These are phyloP conservation scores for Formica aserva DNA, from an alignment of 2,888 invertebrate genomes.

Conservation along the genomic window DNA sequence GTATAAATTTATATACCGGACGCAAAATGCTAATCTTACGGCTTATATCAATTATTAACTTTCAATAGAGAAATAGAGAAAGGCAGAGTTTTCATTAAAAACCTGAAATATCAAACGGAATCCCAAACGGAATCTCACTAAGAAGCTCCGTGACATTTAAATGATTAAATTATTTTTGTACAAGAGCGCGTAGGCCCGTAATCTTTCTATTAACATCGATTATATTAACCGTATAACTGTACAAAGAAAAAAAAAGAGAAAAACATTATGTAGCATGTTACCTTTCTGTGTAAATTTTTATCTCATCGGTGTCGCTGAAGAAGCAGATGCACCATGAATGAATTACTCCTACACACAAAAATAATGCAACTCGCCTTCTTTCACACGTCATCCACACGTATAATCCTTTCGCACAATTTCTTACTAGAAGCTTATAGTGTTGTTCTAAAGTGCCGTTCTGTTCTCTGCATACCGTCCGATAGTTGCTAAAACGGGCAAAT, in stretches of 20 bases:
- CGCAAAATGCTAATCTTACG: background rate
- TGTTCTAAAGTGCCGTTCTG: background rate
- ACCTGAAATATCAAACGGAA: slow-evolving; percentile 3
- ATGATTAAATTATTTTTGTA: background rate
- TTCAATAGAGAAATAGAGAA: background rate
- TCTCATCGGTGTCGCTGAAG: background rate
- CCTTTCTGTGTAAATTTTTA: background rate
- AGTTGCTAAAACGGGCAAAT: background rate
- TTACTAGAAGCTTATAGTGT: background rate
- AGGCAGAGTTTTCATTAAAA: background rate
- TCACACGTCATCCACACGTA: slow-evolving; percentile 6
- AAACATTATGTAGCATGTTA: background rate
- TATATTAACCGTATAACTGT: background rate
- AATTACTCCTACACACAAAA: slow-evolving; percentile 46
- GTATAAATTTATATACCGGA: background rate
- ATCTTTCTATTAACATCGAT: background rate
- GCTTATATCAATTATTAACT: background rate
- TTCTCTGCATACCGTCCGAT: background rate
- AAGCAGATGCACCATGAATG: slow-evolving; percentile 20
- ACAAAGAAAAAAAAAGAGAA: background rate
- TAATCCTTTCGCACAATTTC: background rate
- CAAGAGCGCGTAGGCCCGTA: background rate
- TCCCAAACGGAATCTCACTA: background rate
- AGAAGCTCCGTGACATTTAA: slow-evolving; percentile 3
- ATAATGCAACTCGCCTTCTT: slow-evolving; percentile 12